Base-by-base conservation (phyloP, 2,888 invertebrate genomes). In the Bombylius major region DNA sequence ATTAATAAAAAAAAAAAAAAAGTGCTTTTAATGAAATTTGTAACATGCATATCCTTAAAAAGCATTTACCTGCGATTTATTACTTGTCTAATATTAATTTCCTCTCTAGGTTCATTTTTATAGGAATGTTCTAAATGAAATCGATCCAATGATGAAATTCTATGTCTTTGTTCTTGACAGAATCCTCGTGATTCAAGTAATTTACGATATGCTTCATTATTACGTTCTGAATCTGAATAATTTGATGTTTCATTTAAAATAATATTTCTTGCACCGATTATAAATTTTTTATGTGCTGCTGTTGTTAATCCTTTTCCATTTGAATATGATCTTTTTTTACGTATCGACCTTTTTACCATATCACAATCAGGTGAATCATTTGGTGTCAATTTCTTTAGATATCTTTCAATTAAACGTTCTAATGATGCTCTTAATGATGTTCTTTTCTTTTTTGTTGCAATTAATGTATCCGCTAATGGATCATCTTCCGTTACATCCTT, bases 51-150 rank as follows among this genome's bases (percentile, higher is more conserved):
- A n/a, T 13, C n/a, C 12, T n/a, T 8, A 32, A 44, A n/a, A 51
- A 39, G 39, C 23, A 23, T 23, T 76, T 63, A 80, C 80, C 79
- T 70, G 62, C 78, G 77, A 64, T 76, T 79, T 39, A 79, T 64
- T 14, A 78, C 76, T 48, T 76, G 72, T 61, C 79, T 69, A 60
- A 80, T 68, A 65, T 78, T 79, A 53, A 64, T 63, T 54, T 64
- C 64, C 13, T 60, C 56, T 47, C 62, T 60, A 13, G 64, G 57
- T 47, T 62, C 59, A 60, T 65, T 65, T 44, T 50, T 51, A 32
- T 62, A 60, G 5, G 66, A 60, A 46, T 59, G 56, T 32, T 64
- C 62, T 12, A 66, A 55, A 56, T 64, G 64, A 45, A 61, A 59
- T 7, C 61, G 55, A 54, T 64, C 62, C 46, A 66, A 57, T 14